Evolutionary conservation across 2,888 invertebrate species (phyloP).

Genomic region (Notocelia uddmanniana): DNA sequence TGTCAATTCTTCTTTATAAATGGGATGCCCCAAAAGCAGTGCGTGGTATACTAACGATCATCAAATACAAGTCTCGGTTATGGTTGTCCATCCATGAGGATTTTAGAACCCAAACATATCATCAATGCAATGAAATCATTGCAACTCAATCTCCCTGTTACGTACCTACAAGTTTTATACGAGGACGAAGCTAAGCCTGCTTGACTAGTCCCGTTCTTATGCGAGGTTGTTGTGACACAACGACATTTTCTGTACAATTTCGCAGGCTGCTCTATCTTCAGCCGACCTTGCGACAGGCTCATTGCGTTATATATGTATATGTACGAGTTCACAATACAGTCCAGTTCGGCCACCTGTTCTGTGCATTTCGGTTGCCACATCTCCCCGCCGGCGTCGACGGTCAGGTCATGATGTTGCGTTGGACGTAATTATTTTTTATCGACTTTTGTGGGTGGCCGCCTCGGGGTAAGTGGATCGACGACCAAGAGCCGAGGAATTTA

Average conservation of each 20-base stretch:
- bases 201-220: slow-evolving; percentile 10
- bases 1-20: background rate
- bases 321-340: slow-evolving; percentile 29
- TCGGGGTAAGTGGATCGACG: slow-evolving; percentile 9
- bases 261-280: slow-evolving; percentile 14
- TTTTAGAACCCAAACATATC: background rate
- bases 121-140: background rate
- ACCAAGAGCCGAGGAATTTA: background rate
- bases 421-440: slow-evolving; percentile 26
- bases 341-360: slow-evolving; percentile 35
- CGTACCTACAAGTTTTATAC: background rate
- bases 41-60: background rate
- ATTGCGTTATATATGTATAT: slow-evolving; percentile 15
- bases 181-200: background rate
- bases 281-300: slow-evolving; percentile 30
- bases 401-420: slow-evolving; percentile 29
- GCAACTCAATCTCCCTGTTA: background rate
- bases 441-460: slow-evolving; percentile 30
- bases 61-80: background rate
- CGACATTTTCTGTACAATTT: slow-evolving; percentile 28
- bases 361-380: slow-evolving; percentile 28
- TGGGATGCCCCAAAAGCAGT: background rate
- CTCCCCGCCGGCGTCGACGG: slow-evolving; percentile 17
- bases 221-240: slow-evolving; percentile 14
- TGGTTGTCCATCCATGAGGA: background rate